Evolutionary conservation across 2,113 vertebrate species (phyloP).

Genomic region (Rhynchomys soricoides): DNA sequence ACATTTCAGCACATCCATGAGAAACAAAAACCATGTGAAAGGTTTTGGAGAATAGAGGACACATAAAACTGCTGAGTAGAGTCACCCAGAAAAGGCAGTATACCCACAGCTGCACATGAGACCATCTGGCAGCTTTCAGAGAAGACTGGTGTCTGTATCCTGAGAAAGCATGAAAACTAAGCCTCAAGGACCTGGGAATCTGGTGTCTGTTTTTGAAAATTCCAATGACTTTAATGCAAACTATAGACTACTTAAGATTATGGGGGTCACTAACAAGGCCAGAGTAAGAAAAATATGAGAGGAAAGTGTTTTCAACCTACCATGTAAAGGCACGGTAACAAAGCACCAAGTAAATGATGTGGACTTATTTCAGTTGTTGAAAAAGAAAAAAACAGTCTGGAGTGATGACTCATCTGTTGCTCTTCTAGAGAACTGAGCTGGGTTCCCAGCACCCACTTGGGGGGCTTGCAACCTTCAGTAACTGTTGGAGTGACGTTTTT

Average conservation of each 20-base stretch:
- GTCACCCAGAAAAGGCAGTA: not conserved
- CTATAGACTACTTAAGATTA: not conserved
- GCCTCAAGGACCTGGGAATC: not conserved
- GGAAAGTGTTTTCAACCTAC: not conserved
- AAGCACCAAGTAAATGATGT: not conserved
- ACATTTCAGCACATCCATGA: not conserved
- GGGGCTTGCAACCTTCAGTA: not conserved
- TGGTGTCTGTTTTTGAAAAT: not conserved
- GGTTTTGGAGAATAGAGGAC: not conserved
- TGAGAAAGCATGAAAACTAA: not conserved
- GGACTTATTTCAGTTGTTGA: not conserved
- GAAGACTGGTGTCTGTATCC: not conserved
- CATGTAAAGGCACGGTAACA: too few species aligned
- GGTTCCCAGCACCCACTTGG: not conserved
- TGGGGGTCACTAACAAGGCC: not conserved
- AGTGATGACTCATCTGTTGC: not conserved
- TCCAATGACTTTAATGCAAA: not conserved
- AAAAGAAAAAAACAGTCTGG: not conserved
- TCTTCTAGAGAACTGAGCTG: not conserved
- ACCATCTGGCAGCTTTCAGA: not conserved
- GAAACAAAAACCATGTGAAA: conserved; percentile 10
- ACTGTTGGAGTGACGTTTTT: too few species aligned
- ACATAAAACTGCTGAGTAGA: not conserved
- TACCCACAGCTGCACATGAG: not conserved
- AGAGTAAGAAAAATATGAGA: not conserved